phyloP scores from a whole-genome alignment of 2,113 vertebrate species.

The Oreotrochilus melanogaster region DNA sequence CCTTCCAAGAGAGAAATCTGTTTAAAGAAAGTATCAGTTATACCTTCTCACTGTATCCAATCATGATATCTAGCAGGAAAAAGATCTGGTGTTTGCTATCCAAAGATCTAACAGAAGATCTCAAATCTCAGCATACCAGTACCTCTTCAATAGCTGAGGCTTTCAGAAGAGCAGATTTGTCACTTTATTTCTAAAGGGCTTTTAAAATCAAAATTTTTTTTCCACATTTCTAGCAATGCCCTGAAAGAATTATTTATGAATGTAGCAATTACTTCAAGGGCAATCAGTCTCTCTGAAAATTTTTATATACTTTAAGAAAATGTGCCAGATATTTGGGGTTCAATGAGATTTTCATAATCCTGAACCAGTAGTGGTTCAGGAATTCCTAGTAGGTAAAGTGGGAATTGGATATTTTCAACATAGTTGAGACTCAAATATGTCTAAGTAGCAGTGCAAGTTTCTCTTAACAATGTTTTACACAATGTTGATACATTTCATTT shows the following conservation, averaged over 20 bases:
- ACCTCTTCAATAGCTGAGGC: background rate
- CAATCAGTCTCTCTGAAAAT: background rate
- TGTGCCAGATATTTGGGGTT: background rate
- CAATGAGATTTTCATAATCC: background rate
- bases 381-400: background rate
- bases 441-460: background rate
- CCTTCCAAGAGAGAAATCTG: background rate
- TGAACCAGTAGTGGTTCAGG: background rate
- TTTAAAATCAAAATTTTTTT: background rate
- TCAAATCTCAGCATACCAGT: constrained; percentile 37
- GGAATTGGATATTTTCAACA: background rate
- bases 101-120: constrained; percentile 34
- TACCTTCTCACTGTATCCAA: background rate
- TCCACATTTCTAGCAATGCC: background rate
- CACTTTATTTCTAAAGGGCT: constrained; percentile 57
- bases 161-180: constrained; percentile 62
- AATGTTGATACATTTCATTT: background rate
- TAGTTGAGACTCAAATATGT: background rate
- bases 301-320: background rate
- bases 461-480: background rate
- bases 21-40: background rate
- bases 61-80: background rate
- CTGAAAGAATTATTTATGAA: background rate
- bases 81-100: background rate
- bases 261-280: background rate